Conservation (phyloP, 1,140 invertebrate species). For the Teleopsis dalmanni region DNA sequence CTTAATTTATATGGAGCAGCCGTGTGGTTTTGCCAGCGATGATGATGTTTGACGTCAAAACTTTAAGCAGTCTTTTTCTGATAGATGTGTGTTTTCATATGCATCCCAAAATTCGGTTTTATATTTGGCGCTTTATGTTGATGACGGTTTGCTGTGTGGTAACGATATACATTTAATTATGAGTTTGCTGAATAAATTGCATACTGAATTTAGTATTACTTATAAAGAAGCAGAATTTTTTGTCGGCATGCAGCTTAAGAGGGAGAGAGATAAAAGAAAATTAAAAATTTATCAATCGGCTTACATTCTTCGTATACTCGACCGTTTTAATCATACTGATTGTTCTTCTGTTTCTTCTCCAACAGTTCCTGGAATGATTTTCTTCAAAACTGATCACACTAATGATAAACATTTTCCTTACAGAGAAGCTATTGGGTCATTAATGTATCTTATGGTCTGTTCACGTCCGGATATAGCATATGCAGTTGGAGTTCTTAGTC, state of each 20-base stretch:
- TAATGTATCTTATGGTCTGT: slow-evolving; percentile 32
- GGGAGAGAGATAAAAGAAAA: neutral
- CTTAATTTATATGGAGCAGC: slow-evolving; percentile 43
- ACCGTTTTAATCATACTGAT: slow-evolving; percentile 32
- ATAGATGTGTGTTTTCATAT: slow-evolving; percentile 16
- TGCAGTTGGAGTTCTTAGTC: too few species aligned
- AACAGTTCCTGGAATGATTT: slow-evolving; percentile 10
- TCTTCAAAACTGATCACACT: slow-evolving; percentile 7
- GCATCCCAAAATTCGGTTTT: neutral
- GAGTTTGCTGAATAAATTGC: neutral
- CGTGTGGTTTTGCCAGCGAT: slow-evolving; percentile 18
- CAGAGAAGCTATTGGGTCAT: slow-evolving; percentile 22
- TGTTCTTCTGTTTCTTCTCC: slow-evolving; percentile 24
- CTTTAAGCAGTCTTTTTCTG: slow-evolving; percentile 17
- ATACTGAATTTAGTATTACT: slow-evolving; percentile 4
- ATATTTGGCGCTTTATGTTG: slow-evolving; percentile 12
- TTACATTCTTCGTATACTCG: slow-evolving; percentile 2
- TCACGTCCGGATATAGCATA: slow-evolving; percentile 43
- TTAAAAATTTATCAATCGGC: slow-evolving; percentile 6
- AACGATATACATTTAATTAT: slow-evolving; percentile 3
- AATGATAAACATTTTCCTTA: slow-evolving; percentile 12
- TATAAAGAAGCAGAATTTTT: slow-evolving; percentile 11
- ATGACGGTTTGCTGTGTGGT: slow-evolving; percentile 12
- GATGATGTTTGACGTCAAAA: slow-evolving; percentile 16
- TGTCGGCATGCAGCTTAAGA: slow-evolving; percentile 7